Evolutionary conservation across 2,888 invertebrate genomes (phyloP).

Genomic region (Chymomyza amoena): DNA sequence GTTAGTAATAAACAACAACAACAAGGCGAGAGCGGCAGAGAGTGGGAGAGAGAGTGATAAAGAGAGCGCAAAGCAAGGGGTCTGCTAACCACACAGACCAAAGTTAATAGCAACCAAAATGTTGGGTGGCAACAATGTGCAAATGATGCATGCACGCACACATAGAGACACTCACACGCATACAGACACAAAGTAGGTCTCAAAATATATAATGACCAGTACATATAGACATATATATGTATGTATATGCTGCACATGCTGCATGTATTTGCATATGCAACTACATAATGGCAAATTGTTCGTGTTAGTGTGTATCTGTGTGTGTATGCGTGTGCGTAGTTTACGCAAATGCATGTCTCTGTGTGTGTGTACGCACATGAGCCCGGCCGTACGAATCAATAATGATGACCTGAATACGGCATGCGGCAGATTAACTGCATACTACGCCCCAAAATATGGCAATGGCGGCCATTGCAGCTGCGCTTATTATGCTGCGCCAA

Average conservation of each 20-base stretch:
- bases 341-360: slow-evolving; percentile 67
- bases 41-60: slow-evolving; percentile 33
- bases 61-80: slow-evolving; percentile 1
- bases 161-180: slow-evolving; percentile 8
- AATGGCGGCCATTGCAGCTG: slow-evolving; percentile 1
- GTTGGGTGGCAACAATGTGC: slow-evolving; percentile 1
- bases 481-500: neutral
- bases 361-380: slow-evolving; percentile 66
- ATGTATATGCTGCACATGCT: slow-evolving; percentile 14
- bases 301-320: slow-evolving; percentile 8
- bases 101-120: slow-evolving; percentile 51
- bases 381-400: slow-evolving; percentile 57
- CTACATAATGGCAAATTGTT: slow-evolving; percentile 6
- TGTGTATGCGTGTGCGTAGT: slow-evolving; percentile 42
- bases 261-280: slow-evolving; percentile 1
- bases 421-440: slow-evolving; percentile 66
- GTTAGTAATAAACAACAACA: neutral
- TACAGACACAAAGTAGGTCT: slow-evolving; percentile 51
- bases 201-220: slow-evolving; percentile 55
- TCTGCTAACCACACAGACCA: slow-evolving; percentile 34
- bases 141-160: slow-evolving; percentile 9
- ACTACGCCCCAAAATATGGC: slow-evolving; percentile 22
- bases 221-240: slow-evolving; percentile 31
- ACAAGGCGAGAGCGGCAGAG: neutral
- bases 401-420: slow-evolving; percentile 71